Percentiles rank a stretch among this genome's conserved stretches.
Evolutionary conservation across 1,140 invertebrate genomes (phyloP).

Genomic region (Telenomus remus): DNA sequence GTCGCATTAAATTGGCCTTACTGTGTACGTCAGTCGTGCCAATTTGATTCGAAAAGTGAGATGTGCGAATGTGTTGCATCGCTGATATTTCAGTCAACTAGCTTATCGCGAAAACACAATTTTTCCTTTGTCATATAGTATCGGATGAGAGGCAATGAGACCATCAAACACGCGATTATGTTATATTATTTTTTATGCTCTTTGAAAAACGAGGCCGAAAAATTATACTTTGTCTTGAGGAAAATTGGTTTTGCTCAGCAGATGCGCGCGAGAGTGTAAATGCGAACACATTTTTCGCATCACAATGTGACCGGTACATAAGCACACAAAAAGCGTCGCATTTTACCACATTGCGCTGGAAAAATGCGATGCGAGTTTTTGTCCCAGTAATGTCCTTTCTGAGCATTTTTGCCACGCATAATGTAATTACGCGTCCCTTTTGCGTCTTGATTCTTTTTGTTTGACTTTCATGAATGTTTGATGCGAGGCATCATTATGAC

Average conservation of each 20-base stretch:
- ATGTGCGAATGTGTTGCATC: conserved; percentile 34
- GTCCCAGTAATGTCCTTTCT: conserved; percentile 42
- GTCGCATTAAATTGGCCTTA: conserved; percentile 25
- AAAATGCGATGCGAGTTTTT: conserved; percentile 51
- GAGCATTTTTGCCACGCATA: conserved; percentile 51
- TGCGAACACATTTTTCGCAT: conserved; percentile 24
- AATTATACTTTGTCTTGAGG: too few relatives aligned
- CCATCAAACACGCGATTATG: conserved; percentile 36
- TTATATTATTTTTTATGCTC: conserved; percentile 7
- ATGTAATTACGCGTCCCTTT: conserved; percentile 55
- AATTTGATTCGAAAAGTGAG: conserved; percentile 52
- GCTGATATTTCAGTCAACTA: conserved; percentile 36
- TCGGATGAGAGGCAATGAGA: conserved; percentile 37
- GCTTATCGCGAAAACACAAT: conserved; percentile 33
- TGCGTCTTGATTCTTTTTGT: conserved; percentile 48
- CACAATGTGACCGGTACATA: conserved; percentile 25
- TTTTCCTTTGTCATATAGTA: conserved; percentile 30
- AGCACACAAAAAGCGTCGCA: conserved; percentile 25
- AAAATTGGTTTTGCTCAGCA: too few relatives aligned
- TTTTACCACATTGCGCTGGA: conserved; percentile 35
- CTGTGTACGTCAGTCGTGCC: conserved; percentile 15
- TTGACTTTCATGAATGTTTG: conserved; percentile 50
- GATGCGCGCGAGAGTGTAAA: conserved; percentile 1
- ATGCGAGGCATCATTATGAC: conserved; percentile 44
- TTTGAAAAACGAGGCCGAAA: too few relatives aligned